Evolutionary conservation across 2,113 vertebrate genomes (phyloP), one percentile per base, ranked within the genome.

Genomic region (Kryptolebias marmoratus): DNA sequence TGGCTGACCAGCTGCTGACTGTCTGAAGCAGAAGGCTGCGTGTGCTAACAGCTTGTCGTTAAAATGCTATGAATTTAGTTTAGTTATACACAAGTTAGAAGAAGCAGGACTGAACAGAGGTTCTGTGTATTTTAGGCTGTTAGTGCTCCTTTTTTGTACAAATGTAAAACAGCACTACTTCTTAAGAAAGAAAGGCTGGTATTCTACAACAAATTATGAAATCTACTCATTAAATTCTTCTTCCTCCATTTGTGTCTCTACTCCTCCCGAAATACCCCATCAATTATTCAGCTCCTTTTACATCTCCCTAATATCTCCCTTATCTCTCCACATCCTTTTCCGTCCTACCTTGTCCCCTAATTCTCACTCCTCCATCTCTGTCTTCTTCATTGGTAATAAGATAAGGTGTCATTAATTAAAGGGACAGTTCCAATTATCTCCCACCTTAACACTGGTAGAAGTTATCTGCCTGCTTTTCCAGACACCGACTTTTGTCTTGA

Each of bases 381-480:
- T 77, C 82, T 78, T 73, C 66, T 80, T 75, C 10, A 31, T 56
- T 71, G 62, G 82, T 73, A 68, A 45, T 13, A 45, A 78, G 75
- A 89, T 85, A 81, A 79, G 87, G 71, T 68, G 61, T 62, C 77
- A 87, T 91, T 90, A 85, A 91, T 91, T 89, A 88, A 87, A 88
- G 80, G 81, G 86, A 90, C 82, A 80, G 56, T 79, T 89, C 61
- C 86, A 92, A 91, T 91, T 91, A 89, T 31, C 11, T 64, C 63
- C 66, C 14, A 0, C 72, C 62, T 58, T 77, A 64, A 75, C n/a
- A 36, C 70, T 73, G 48, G 42, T 65, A 62, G 61, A 86, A 88
- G 83, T 83, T 69, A 88, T 67, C 57, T 72, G 64, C 70, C 30
- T 22, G 57, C 48, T 82, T 61, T 4, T 48, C 16, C 31, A 15